A percentile compares a stretch with the other conserved stretches of the same genome.
These are phyloP conservation scores for Tor tambroides DNA, from an alignment of 2,113 vertebrate species.

Conservation along the genomic window DNA sequence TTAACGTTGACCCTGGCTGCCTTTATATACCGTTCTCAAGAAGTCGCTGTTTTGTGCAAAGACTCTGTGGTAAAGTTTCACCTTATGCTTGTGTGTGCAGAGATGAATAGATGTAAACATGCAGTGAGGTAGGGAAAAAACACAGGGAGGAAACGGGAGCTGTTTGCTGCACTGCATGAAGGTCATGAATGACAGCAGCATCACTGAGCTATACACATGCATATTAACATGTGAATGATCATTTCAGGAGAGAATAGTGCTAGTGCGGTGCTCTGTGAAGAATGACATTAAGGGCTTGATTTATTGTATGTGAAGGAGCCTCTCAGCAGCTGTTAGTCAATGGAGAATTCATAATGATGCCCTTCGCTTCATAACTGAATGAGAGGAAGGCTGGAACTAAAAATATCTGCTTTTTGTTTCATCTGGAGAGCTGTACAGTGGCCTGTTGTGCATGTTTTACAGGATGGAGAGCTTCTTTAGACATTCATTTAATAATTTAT, in stretches of 20 bases:
- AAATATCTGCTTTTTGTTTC: neutral
- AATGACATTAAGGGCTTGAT: constrained; percentile 40
- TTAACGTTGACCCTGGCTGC: constrained; percentile 28
- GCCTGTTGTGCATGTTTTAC: neutral
- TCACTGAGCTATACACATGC: constrained; percentile 3
- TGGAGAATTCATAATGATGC: constrained; percentile 33
- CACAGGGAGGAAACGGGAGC: neutral
- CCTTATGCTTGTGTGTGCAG: neutral
- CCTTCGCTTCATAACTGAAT: constrained; percentile 17
- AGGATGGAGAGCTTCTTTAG: neutral
- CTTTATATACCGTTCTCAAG: neutral
- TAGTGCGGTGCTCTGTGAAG: constrained; percentile 27
- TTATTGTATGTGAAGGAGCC: constrained; percentile 28
- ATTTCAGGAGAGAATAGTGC: constrained; percentile 6
- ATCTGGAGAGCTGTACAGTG: neutral
- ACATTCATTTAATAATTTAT: neutral
- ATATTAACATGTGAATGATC: constrained; percentile 27
- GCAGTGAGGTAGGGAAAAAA: neutral
- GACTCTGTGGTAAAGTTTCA: neutral
- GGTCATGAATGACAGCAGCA: neutral
- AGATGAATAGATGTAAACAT: constrained; percentile 13
- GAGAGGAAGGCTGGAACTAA: neutral
- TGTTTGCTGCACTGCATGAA: constrained; percentile 15
- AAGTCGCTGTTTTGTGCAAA: constrained; percentile 23
- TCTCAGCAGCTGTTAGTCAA: constrained; percentile 45